Percentiles rank a stretch among this genome's conserved stretches.
Evolutionary conservation across 2,797 vertebrate species (phyloP).

Genomic region (Rhynchotus rufescens): DNA sequence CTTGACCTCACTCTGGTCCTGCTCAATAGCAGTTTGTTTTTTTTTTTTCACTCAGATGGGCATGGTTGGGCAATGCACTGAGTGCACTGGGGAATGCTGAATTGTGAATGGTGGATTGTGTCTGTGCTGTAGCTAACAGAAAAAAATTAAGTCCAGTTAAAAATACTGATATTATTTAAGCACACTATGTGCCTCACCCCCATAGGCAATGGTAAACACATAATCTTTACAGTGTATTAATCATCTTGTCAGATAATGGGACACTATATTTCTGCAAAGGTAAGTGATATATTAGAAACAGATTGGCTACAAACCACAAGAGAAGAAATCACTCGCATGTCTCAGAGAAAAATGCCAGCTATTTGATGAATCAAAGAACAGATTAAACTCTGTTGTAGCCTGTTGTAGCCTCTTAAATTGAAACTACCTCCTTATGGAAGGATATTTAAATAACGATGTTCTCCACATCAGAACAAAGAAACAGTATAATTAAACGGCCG

Average conservation of each 20-base stretch:
- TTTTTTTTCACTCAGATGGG: neutral
- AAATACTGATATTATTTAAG: neutral
- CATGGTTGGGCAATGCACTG: neutral
- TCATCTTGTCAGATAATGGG: neutral
- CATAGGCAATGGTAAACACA: neutral
- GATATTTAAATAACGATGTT: neutral
- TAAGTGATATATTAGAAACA: neutral
- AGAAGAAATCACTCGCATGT: neutral
- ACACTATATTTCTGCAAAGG: conserved; percentile 8
- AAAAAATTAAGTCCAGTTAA: neutral
- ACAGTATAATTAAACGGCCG: neutral
- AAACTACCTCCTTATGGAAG: neutral
- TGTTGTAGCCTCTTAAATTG: neutral
- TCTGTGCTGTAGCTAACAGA: neutral
- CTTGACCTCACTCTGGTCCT: neutral
- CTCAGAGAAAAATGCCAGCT: neutral
- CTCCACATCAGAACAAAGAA: neutral
- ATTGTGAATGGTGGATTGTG: neutral
- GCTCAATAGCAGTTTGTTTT: neutral
- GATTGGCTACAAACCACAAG: neutral
- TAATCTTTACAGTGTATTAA: neutral
- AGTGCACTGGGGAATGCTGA: neutral
- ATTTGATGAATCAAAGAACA: neutral
- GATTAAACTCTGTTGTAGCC: neutral
- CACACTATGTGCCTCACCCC: neutral